Base-by-base conservation (phyloP, 2,888 invertebrate genomes). In the Sepioteuthis lessoniana region DNA sequence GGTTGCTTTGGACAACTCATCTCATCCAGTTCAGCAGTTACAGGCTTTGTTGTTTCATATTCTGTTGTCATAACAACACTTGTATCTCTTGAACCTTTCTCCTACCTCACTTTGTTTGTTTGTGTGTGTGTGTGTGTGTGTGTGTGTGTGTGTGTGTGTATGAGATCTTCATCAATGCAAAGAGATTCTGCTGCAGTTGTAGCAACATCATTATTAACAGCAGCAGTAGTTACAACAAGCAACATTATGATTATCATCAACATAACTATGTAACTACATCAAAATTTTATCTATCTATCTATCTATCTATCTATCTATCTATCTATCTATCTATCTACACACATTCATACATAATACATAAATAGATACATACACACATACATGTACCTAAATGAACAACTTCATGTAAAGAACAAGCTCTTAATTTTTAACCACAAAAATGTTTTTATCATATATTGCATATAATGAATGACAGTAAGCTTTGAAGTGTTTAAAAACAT, bases 11-110 rank as follows among this genome's bases (percentile, higher is more conserved):
- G n/a, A 76, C 50, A 50, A 50, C 21, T 19, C 50, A 50, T 50
- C 50, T 50, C 50, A 50, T 50, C 31, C n/a, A n/a, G n/a, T n/a
- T n/a, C 76, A 31, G 31, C 31, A n/a, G 76, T 76, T 76, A 31
- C n/a, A 76, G 76, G 76, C 76, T 76, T 76, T 76, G 76, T 76
- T 76, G 76, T 76, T 76, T 76, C n/a, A 8, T 76, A n/a, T 76
- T 8, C 28, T 76, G 76, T 76, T 76, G 76, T 76, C 76, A 31
- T 76, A 76, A n/a, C 31, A 76, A 76, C 76, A 31, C 13, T 60
- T 76, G 16, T 1, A 28, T 31, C 31, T 31, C 55, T 25, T 60
- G 0, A 5, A 21, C 25, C 5, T 25, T 60, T 25, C 76, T 31
- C 10, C 76, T 76, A 31, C 76, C n/a, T 7, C 13, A 31, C 25